These are phyloP conservation scores for Actenoides hombroni DNA, from an alignment of 2,113 vertebrate species.

Conservation along the genomic window DNA sequence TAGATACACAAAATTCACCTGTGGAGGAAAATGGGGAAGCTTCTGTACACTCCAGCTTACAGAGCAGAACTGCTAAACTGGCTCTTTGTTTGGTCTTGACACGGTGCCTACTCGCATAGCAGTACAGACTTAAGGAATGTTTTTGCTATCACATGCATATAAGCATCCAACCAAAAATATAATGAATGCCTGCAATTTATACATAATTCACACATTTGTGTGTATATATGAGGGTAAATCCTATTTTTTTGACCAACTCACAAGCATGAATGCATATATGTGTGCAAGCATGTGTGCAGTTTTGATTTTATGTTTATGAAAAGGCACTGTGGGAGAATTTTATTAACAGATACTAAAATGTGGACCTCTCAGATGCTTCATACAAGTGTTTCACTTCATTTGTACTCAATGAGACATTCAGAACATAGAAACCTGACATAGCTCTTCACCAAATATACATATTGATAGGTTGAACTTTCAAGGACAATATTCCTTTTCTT, in stretches of 20 bases:
- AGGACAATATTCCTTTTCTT: neutral
- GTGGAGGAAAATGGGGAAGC: slow-evolving; percentile 14
- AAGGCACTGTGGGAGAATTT: neutral
- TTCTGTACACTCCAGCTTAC: neutral
- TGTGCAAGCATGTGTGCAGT: neutral
- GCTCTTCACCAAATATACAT: neutral
- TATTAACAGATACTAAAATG: neutral
- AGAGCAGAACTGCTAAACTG: slow-evolving; percentile 25
- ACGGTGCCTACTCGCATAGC: slow-evolving; percentile 29
- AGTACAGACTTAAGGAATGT: slow-evolving; percentile 41
- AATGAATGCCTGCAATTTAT: slow-evolving; percentile 17
- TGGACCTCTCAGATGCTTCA: neutral
- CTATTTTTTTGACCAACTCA: slow-evolving; percentile 2
- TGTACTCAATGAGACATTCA: neutral
- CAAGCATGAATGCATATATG: neutral
- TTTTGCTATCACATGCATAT: slow-evolving; percentile 50
- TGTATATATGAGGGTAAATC: neutral
- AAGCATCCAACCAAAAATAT: slow-evolving; percentile 38
- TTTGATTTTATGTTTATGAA: slow-evolving; percentile 31
- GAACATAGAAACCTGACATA: neutral
- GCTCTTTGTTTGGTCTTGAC: slow-evolving; percentile 59
- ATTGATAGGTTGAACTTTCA: neutral
- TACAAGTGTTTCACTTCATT: slow-evolving; percentile 3
- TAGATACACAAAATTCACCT: slow-evolving; percentile 46
- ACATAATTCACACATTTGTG: neutral